phyloP scores from a whole-genome alignment of 2,113 vertebrate species.

The Mesoclemmys tuberculata region DNA sequence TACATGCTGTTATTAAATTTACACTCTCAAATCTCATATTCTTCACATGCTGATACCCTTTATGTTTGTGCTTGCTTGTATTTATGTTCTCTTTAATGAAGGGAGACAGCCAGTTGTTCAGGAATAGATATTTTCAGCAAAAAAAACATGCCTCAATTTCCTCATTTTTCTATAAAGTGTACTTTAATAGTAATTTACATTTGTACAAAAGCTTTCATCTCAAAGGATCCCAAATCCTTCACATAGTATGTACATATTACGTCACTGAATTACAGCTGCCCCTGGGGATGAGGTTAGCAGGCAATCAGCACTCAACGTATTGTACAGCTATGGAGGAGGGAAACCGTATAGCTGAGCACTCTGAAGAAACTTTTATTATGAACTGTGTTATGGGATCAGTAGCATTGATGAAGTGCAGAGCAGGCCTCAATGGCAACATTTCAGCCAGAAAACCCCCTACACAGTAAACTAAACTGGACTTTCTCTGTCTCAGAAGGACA shows the following conservation, averaged over 20 bases:
- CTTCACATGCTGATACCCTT: not conserved
- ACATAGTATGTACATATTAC: not conserved
- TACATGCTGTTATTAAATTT: constrained; percentile 45
- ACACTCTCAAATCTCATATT: not conserved
- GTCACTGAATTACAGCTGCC: not conserved
- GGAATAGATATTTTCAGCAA: not conserved
- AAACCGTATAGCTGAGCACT: not conserved
- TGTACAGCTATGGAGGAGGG: not conserved
- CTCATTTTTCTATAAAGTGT: not conserved
- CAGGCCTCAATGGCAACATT: not conserved
- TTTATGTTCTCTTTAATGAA: constrained; percentile 9
- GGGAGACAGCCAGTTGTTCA: not conserved
- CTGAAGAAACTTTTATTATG: not conserved
- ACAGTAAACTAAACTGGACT: not conserved
- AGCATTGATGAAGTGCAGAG: not conserved
- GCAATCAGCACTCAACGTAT: not conserved
- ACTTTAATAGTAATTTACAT: not conserved
- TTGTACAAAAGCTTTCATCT: not conserved
- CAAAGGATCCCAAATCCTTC: not conserved
- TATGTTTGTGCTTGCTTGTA: not conserved
- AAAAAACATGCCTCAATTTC: not conserved
- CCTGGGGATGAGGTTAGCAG: not conserved
- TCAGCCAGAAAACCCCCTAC: not conserved
- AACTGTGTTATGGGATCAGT: not conserved
- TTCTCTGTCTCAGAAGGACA: not conserved